Base-by-base conservation (phyloP, 1,140 invertebrate species). In the Euglossa dilemma region DNA sequence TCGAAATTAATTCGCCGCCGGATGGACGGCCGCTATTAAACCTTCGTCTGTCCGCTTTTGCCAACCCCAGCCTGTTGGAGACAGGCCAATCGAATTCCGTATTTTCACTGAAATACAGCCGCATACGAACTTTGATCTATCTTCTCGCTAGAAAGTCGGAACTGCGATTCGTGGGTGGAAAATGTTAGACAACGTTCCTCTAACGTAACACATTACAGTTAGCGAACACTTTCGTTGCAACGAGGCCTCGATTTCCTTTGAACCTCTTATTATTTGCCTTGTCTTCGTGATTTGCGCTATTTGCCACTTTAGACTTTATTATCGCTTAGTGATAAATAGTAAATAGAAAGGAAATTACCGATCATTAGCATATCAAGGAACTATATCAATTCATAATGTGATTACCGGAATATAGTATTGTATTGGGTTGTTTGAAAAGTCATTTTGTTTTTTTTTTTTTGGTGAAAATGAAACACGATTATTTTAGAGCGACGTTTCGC, bases 41-140 rank as follows among this genome's bases (percentile, higher is more conserved):
- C 43, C 63, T 57, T 57, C 72, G 6, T 52, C 36, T 66, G 18
- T 5, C 9, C 23, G 11, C 2, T 6, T n/a, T 1, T 36, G 36
- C 36, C 1, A 36, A 36, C 36, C 2, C 36, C 2, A 2, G 8
- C 8, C 52, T n/a, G 50, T 67, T 82, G 80, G 73, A 59, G n/a
- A 23, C 14, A 52, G 36, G 63, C 80, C 80, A 82, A 76, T 76
- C 52, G 47, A 67, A 76, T 76, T 76, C 72, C 52, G 63, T 57
- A 12, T n/a, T 69, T 74, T 56, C 72, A 50, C 23, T 36, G 63
- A 52, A 67, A 56, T 47, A 52, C 18, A 45, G n/a, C 28, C 23
- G 11, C 28, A 20, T 47, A 36, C 59, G n/a, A 72, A 74, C 36
- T 74, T 56, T 54, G 9, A 50, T 45, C 12, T 54, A 54, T 64